phyloP scores from a whole-genome alignment of 2,113 vertebrate genomes.

The Andinoacara biseriatus region DNA sequence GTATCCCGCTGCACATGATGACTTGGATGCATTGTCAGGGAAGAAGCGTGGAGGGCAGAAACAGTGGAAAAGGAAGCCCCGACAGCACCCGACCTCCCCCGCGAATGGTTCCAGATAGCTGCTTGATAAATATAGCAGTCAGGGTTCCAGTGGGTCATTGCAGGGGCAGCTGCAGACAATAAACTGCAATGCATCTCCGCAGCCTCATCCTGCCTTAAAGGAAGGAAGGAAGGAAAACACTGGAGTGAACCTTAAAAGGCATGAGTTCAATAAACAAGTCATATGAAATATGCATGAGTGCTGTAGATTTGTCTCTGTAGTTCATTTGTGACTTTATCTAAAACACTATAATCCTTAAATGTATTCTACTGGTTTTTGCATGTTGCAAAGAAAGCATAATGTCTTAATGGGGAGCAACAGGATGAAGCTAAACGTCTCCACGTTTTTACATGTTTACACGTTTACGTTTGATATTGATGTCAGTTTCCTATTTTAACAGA shows the following conservation, averaged over 20 bases:
- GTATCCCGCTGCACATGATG: too few species aligned
- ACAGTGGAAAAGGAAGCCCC: too few species aligned
- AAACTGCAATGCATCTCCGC: conserved; percentile 40
- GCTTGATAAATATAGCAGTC: conserved; percentile 55
- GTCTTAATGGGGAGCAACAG: conserved; percentile 6
- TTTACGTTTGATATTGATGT: neutral
- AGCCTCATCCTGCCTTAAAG: conserved; percentile 39
- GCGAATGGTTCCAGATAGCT: conserved; percentile 3
- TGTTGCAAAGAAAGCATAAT: neutral
- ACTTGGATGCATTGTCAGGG: too few species aligned
- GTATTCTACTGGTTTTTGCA: neutral
- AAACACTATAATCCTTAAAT: neutral
- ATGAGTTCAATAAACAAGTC: neutral
- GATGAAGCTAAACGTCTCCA: conserved; percentile 1
- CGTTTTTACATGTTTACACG: neutral
- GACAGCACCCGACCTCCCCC: too few species aligned
- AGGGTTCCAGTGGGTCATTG: conserved; percentile 16
- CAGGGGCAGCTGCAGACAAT: conserved; percentile 34
- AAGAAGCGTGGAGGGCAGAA: too few species aligned
- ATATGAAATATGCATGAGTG: conserved; percentile 7
- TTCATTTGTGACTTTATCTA: conserved; percentile 6
- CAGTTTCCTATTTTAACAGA: neutral
- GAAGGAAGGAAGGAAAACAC: too few species aligned
- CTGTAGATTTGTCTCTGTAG: neutral
- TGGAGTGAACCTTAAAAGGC: neutral